Conservation (phyloP, 2,113 vertebrate genomes). For the Boulengeromyrus knoepffleri region DNA sequence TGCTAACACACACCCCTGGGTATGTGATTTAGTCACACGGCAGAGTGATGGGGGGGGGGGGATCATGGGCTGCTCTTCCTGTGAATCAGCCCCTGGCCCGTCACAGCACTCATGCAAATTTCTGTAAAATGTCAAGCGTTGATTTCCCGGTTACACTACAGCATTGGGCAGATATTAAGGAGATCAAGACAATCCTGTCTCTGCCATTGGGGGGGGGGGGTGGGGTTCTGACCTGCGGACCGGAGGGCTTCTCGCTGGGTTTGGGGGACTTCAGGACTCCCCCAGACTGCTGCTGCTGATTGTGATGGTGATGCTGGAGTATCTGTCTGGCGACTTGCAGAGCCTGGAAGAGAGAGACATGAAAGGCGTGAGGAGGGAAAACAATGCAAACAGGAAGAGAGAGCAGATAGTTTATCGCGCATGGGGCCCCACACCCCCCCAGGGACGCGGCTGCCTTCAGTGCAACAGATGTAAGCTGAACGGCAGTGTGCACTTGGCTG, state of each 20-base stretch:
- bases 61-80: neutral
- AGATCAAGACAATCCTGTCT: neutral
- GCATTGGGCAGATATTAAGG: neutral
- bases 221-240: constrained; percentile 71
- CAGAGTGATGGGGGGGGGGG: neutral
- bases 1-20: neutral
- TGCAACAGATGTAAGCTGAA: constrained; percentile 36
- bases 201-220: too few species aligned
- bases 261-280: constrained; percentile 82
- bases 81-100: neutral
- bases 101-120: neutral
- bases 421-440: constrained; percentile 24
- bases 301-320: constrained; percentile 81
- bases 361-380: constrained; percentile 2
- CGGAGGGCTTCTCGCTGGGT: constrained; percentile 83
- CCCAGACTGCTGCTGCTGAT: constrained; percentile 67
- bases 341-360: constrained; percentile 63
- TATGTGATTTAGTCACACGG: neutral
- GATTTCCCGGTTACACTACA: neutral
- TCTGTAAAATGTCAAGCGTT: constrained; percentile 24
- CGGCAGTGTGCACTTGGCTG: constrained; percentile 35
- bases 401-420: constrained; percentile 26
- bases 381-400: constrained; percentile 23
- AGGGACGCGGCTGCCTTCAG: constrained; percentile 36
- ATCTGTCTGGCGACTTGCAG: constrained; percentile 92